Evolutionary conservation across 2,888 invertebrate species (phyloP).

Genomic region (Pantelozetes paolii): DNA sequence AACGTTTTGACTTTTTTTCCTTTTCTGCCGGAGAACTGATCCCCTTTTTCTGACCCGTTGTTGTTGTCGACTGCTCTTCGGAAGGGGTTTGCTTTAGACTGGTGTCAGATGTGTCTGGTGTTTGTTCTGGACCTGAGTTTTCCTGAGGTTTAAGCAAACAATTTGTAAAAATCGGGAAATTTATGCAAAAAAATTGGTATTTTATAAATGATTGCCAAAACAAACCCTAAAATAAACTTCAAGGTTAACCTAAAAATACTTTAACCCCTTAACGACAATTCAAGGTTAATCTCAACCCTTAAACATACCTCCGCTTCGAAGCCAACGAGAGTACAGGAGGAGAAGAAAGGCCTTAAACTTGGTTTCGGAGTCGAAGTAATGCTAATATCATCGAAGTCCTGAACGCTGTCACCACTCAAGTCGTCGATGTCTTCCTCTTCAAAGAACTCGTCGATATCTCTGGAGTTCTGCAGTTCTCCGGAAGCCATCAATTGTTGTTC

Average conservation of each 20-base stretch:
- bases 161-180: too few species aligned
- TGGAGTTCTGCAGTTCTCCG: conserved; percentile 16
- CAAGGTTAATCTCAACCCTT: too few species aligned
- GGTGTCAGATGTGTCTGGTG: conserved; percentile 41
- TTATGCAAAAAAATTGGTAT: too few species aligned
- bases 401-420: conserved; percentile 89
- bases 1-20: conserved; percentile 48
- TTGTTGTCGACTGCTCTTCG: neutral
- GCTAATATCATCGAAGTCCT: conserved; percentile 84
- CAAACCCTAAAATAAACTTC: too few species aligned
- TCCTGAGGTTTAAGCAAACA: conserved; percentile 26
- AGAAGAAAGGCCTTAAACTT: conserved; percentile 88
- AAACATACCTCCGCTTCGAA: conserved; percentile 39
- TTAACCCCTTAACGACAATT: too few species aligned
- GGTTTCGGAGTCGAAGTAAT: conserved; percentile 96
- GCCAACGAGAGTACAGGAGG: conserved; percentile 62
- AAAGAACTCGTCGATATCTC: conserved; percentile 42
- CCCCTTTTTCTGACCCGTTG: conserved; percentile 34
- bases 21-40: conserved; percentile 39
- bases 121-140: conserved; percentile 42
- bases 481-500: conserved; percentile 54
- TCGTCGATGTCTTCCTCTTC: conserved; percentile 80
- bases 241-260: too few species aligned
- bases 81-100: conserved; percentile 35
- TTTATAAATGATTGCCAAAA: too few species aligned